Conservation (phyloP, 2,888 invertebrate genomes). For the Coelopa pilipes region DNA sequence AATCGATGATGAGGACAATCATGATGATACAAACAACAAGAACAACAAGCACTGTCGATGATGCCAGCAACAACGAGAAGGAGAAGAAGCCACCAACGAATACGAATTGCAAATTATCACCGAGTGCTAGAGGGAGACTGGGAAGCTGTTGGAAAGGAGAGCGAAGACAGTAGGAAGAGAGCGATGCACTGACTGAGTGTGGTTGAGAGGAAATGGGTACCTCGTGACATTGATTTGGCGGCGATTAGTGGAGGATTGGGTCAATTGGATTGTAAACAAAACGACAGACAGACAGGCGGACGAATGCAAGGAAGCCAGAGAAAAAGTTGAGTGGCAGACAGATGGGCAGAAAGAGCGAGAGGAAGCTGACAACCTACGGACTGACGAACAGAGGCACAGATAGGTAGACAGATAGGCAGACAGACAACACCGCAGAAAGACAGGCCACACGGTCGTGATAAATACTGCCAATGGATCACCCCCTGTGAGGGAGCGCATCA, state of each 20-base stretch:
- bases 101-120: no score
- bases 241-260: neutral
- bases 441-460: no score
- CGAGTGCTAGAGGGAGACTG: no score
- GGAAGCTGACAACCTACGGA: no score
- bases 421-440: no score
- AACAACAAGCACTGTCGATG: neutral
- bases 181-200: neutral
- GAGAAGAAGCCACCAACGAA: neutral
- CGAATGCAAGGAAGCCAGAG: neutral
- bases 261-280: slow-evolving; percentile 2
- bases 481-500: no score
- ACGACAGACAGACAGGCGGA: neutral
- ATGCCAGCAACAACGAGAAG: neutral
- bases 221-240: slow-evolving; percentile 2
- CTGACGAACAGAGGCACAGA: neutral
- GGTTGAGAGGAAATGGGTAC: neutral
- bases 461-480: no score
- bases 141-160: no score
- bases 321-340: neutral
- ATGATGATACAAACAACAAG: no score
- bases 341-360: no score
- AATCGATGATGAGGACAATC: no score
- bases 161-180: neutral
- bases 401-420: slow-evolving; percentile 34